These are phyloP conservation scores for Arnoldichthys spilopterus DNA, from an alignment of 2,797 vertebrate species.

Conservation along the genomic window DNA sequence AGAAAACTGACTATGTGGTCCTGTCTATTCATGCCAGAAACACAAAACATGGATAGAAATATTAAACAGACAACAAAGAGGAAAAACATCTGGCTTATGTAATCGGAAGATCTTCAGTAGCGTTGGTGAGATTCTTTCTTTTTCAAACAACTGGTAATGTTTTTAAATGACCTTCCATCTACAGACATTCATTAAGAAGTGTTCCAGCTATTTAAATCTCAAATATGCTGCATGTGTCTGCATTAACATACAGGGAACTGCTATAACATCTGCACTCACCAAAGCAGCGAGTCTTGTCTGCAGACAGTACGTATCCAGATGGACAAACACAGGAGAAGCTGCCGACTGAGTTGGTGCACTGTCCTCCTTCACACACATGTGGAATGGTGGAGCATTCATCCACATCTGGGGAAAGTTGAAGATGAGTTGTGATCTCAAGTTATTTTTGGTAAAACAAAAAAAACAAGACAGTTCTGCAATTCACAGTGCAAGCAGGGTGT, in stretches of 20 bases:
- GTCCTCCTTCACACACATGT: slow-evolving; percentile 72
- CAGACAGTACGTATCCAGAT: slow-evolving; percentile 66
- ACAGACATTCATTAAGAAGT: not conserved
- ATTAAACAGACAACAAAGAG: not conserved
- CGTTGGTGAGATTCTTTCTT: not conserved
- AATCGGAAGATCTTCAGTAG: not conserved
- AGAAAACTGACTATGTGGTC: not conserved
- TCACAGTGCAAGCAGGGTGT: not conserved
- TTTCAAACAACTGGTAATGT: not conserved
- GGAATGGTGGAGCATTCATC: slow-evolving; percentile 74
- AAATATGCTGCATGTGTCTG: not conserved
- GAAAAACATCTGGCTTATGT: not conserved
- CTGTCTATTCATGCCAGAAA: not conserved
- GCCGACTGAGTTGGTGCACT: slow-evolving; percentile 76
- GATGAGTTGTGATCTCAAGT: slow-evolving; percentile 17
- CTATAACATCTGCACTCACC: slow-evolving; percentile 65
- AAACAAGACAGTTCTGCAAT: not conserved
- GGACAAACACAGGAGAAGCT: slow-evolving; percentile 78
- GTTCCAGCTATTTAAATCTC: not conserved
- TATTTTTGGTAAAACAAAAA: not conserved
- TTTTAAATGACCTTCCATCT: not conserved
- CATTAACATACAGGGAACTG: not conserved
- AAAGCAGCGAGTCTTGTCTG: slow-evolving; percentile 70
- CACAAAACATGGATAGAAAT: not conserved
- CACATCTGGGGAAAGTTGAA: slow-evolving; percentile 68